Evolutionary conservation across 2,113 vertebrate species (phyloP), one percentile per base, ranked within the genome.

Genomic region (Leptosomus discolor): DNA sequence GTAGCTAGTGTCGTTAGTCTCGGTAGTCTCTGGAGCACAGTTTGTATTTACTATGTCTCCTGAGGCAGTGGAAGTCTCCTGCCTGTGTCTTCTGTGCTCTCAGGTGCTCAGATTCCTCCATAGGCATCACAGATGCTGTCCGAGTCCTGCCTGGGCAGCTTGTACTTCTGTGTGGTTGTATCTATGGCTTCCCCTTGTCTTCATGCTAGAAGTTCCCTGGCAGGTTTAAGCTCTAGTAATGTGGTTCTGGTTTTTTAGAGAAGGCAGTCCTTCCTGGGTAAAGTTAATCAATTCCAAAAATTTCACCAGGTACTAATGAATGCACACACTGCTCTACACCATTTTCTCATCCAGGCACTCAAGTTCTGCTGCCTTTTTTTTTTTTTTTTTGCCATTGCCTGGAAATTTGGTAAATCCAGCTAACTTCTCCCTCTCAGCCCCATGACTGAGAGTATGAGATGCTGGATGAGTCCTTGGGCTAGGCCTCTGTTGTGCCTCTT

Each of bases 81-180:
- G 12, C 51, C 30, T 22, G 7, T 85, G n/a, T 57, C 32, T 70
- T 70, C n/a, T 79, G 51, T 57, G 37, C 13, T 74, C 14, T 36
- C 15, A 37, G 24, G 50, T 58, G 18, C 61, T 58, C 29, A 4
- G 0, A 1, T 76, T 91, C 36, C 50, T 60, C 36, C 20, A 2
- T 37, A 41, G 15, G 3, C 0, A 0, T 68, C 3, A 6, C 17
- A 41, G 22, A 6, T 41, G 46, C 67, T 73, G 46, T 17, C 56
- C 4, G 29, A 74, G 53, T 46, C n/a, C 48, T 71, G 56, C 51
- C 15, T 68, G 82, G 37, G 9, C 37, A 65, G 23, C 27, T 4
- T 0, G 2, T 39, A 21, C 24, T 63, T 78, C 75, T 65, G 8
- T 19, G 2, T 74, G 36, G 22, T 29, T 43, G 39, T 61, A 2